These are phyloP conservation scores for Brachyopa scutellaris DNA, from an alignment of 2,888 invertebrate genomes.

Conservation along the genomic window DNA sequence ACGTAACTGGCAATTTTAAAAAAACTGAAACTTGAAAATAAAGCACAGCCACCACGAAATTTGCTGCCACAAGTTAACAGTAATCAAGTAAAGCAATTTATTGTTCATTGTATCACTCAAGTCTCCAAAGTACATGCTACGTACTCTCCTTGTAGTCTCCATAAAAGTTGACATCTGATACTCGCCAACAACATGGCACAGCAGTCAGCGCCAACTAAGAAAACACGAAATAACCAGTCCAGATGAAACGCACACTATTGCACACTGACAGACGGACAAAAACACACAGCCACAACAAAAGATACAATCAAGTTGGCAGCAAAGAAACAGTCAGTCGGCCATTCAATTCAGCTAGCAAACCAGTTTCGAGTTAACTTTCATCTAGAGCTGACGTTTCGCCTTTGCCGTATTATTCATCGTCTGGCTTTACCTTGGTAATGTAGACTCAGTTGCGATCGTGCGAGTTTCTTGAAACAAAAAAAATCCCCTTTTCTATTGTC, in stretches of 20 bases:
- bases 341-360: slow-evolving; percentile 75
- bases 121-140: slow-evolving; percentile 61
- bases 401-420: slow-evolving; percentile 73
- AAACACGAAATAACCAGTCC: slow-evolving; percentile 52
- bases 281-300: slow-evolving; percentile 23
- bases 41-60: slow-evolving; percentile 21
- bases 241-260: slow-evolving; percentile 1
- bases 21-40: too few species aligned
- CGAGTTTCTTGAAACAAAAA: slow-evolving; percentile 31
- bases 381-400: slow-evolving; percentile 79
- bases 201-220: slow-evolving; percentile 7
- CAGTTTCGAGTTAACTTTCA: slow-evolving; percentile 81
- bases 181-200: slow-evolving; percentile 54
- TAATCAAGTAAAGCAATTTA: slow-evolving; percentile 16
- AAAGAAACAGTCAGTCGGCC: slow-evolving; percentile 41
- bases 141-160: slow-evolving; percentile 57
- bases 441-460: slow-evolving; percentile 59
- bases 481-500: slow-evolving; percentile 1
- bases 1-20: too few species aligned
- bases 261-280: slow-evolving; percentile 26
- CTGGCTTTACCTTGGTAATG: slow-evolving; percentile 67
- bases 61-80: slow-evolving; percentile 16
- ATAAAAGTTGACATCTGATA: slow-evolving; percentile 64
- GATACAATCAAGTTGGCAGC: slow-evolving; percentile 35
- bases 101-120: slow-evolving; percentile 30